Base-by-base conservation (phyloP, 1,140 invertebrate genomes). In the Lepidurus packardi region DNA sequence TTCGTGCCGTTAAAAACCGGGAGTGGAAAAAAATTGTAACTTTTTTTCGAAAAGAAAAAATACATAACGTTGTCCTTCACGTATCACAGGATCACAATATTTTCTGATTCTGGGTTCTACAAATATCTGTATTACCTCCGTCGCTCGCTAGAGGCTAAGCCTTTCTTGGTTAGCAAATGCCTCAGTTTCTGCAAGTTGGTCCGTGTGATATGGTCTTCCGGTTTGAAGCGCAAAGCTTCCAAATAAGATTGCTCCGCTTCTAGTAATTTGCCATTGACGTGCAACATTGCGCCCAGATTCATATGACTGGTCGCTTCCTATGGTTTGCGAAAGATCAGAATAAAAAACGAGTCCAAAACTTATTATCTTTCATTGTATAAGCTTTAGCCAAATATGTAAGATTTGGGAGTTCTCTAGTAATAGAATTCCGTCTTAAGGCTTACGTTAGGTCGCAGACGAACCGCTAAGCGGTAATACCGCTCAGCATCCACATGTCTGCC, bases 231-330 rank as follows among this genome's bases (percentile, higher is more conserved):
- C 65, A 97, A 86, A 0, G 95, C 95, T 82, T 91, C 89, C 78
- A 92, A 86, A 85, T 98, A 98, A 76, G 92, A 92, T 8, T 88
- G 85, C 41, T 93, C 92, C 0, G 96, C 96, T 83, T 96, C 93
- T 16, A 87, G 85, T 79, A 94, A 92, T 86, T 96, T 95, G 10
- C 93, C 93, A 84, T 96, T 95, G 74, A 97, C 86, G 86, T 97
- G 95, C 34, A 96, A 87, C 83, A 98, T 97, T 73, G 95, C 95
- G 21, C 95, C 96, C 44, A 97, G 86, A 85, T 98, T 98, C 82
- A 95, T 95, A 84, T 97, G 94, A 77, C 93, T 93, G 78, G 93
- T 89, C 0, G 94, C 91, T 82, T 96, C 92, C 91, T 94, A 88
- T 34, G 86, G 86, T 80, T 75, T 34, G 34, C 34, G 34, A 34